A percentile compares a stretch with the other conserved stretches of the same genome.
These are phyloP conservation scores for Megaptera novaeangliae DNA, from an alignment of 2,113 vertebrate genomes.

Conservation along the genomic window DNA sequence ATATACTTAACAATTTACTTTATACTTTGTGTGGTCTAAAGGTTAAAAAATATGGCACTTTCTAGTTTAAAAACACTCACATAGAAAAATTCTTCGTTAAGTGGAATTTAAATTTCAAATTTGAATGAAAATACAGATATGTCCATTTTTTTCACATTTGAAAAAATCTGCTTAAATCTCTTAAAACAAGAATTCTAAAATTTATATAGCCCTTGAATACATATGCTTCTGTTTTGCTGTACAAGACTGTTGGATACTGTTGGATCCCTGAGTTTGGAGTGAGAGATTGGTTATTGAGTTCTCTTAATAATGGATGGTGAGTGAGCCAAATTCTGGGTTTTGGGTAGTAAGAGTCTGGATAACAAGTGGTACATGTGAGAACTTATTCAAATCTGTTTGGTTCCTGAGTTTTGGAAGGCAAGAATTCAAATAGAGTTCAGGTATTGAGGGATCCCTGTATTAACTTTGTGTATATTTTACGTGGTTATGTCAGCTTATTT, in stretches of 20 bases:
- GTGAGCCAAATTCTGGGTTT: neutral
- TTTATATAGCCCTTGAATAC: neutral
- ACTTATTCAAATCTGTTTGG: neutral
- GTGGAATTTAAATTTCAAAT: constrained; percentile 12
- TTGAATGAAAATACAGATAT: neutral
- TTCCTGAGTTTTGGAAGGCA: neutral
- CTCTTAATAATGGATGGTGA: neutral
- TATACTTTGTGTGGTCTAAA: neutral
- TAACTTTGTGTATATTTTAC: neutral
- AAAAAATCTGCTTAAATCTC: neutral
- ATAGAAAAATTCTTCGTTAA: neutral
- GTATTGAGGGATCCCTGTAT: neutral
- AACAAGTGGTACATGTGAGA: neutral
- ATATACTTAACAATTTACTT: neutral
- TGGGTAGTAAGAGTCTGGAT: neutral
- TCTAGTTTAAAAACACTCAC: constrained; percentile 31
- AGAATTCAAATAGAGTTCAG: neutral
- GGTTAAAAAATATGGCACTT: neutral
- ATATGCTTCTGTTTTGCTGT: neutral
- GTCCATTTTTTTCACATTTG: neutral
- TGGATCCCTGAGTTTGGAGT: neutral
- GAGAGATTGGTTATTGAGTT: neutral
- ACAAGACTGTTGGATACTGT: neutral
- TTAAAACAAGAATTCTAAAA: constrained; percentile 1
- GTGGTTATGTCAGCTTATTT: neutral